phyloP scores from a whole-genome alignment of 2,797 vertebrate genomes.

The Leptatherina wallacei region DNA sequence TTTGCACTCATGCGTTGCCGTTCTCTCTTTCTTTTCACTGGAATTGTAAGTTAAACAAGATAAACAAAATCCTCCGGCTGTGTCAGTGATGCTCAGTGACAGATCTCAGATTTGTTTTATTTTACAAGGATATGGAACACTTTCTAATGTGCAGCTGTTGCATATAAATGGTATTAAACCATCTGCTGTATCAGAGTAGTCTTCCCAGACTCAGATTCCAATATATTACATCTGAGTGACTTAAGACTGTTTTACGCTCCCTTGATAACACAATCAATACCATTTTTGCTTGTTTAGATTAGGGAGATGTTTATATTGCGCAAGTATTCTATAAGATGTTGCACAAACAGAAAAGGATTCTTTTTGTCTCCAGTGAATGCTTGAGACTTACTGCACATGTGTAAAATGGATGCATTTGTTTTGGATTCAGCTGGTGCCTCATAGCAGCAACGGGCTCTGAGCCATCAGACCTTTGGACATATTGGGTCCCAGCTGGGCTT shows the following conservation, averaged over 20 bases:
- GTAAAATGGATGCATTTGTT: slow-evolving; percentile 47
- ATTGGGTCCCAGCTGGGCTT: slow-evolving; percentile 29
- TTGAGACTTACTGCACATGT: not conserved
- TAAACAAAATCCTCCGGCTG: slow-evolving; percentile 47
- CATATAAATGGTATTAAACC: slow-evolving; percentile 33
- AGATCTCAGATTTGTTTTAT: slow-evolving; percentile 40
- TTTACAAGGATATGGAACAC: slow-evolving; percentile 36
- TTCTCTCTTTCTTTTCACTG: slow-evolving; percentile 57
- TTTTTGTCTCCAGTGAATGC: slow-evolving; percentile 36
- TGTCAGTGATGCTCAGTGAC: slow-evolving; percentile 41
- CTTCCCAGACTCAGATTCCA: slow-evolving; percentile 26
- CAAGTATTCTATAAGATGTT: slow-evolving; percentile 29
- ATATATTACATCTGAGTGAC: slow-evolving; percentile 46
- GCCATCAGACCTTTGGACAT: slow-evolving; percentile 19
- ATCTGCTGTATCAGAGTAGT: slow-evolving; percentile 20
- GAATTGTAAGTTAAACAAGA: slow-evolving; percentile 59
- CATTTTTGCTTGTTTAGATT: slow-evolving; percentile 13
- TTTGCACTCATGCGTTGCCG: slow-evolving; percentile 62
- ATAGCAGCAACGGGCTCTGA: slow-evolving; percentile 22
- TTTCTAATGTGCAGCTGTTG: slow-evolving; percentile 38
- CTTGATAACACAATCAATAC: slow-evolving; percentile 15
- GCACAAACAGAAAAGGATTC: slow-evolving; percentile 34
- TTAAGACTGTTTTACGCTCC: slow-evolving; percentile 37
- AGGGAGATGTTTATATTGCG: slow-evolving; percentile 17
- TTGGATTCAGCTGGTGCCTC: slow-evolving; percentile 40